Evolutionary conservation across 1,140 invertebrate genomes (phyloP).

Genomic region (Drosophila sucinea): DNA sequence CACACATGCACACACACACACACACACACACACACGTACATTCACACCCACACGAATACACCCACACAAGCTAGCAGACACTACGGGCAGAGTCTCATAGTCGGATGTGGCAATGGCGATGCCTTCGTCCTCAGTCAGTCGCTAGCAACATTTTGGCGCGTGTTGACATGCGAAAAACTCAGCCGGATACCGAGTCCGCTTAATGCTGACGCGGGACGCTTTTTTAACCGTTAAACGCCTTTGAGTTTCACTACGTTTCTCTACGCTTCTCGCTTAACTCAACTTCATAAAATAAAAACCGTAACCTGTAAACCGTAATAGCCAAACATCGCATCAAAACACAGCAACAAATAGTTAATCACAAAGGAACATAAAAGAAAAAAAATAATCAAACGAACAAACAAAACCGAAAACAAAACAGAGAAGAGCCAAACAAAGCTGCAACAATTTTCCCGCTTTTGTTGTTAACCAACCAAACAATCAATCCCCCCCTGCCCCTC

Average conservation of each 20-base stretch:
- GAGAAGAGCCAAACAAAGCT: conserved; percentile 13
- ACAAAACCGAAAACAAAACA: conserved; percentile 16
- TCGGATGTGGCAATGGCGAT: conserved; percentile 23
- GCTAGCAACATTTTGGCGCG: conserved; percentile 82
- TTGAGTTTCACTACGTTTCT: conserved; percentile 53
- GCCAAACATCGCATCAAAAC: background rate
- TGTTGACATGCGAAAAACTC: conserved; percentile 76
- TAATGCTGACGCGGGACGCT: conserved; percentile 51
- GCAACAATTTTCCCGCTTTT: conserved; percentile 14
- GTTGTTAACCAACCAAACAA: conserved; percentile 20
- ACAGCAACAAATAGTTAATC: background rate
- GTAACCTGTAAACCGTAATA: no score
- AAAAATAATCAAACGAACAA: conserved; percentile 17
- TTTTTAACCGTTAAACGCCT: conserved; percentile 65
- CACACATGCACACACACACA: background rate
- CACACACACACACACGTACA: background rate
- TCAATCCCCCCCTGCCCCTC: background rate
- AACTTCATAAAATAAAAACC: background rate
- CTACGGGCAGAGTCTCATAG: background rate
- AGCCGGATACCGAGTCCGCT: conserved; percentile 44
- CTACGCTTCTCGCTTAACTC: conserved; percentile 29
- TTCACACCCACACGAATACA: background rate
- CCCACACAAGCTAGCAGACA: background rate
- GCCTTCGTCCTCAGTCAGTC: conserved; percentile 57
- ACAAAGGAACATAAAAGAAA: background rate